A percentile compares a stretch with the other conserved stretches of the same genome.
Evolutionary conservation across 2,888 invertebrate species (phyloP).

Genomic region (Pachymerium ferrugineum): DNA sequence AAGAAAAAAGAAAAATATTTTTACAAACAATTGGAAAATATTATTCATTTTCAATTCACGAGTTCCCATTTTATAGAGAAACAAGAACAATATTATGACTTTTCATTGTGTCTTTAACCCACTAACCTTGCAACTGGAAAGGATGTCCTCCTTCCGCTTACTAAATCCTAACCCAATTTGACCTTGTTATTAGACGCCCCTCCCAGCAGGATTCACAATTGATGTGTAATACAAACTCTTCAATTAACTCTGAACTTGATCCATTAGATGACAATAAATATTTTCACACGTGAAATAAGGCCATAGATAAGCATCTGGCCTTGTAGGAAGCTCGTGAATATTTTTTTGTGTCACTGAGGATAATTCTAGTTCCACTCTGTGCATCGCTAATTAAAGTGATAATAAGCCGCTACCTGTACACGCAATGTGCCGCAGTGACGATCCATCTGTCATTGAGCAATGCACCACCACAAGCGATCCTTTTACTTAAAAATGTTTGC

Average conservation of each 20-base stretch:
- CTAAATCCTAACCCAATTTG: not conserved
- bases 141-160: conserved; percentile 18
- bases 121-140: not conserved
- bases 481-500: conserved; percentile 80
- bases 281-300: not conserved
- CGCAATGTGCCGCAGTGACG: conserved; percentile 75
- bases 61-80: not conserved
- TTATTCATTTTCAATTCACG: not conserved
- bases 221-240: not conserved
- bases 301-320: not conserved
- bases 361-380: not conserved
- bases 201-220: not conserved
- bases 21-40: too few species aligned
- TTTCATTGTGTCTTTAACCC: conserved; percentile 15
- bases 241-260: conserved; percentile 1
- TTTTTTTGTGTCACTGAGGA: conserved; percentile 1
- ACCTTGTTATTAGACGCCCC: conserved; percentile 3
- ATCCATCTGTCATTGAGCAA: conserved; percentile 85
- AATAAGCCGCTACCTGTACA: conserved; percentile 40
- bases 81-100: not conserved
- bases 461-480: conserved; percentile 86
- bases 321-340: not conserved
- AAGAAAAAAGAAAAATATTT: not conserved
- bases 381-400: not conserved
- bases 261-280: not conserved